Evolutionary conservation across 2,888 invertebrate species (phyloP), one percentile per base, ranked within the genome.

Genomic region (Byasa hedistus): DNA sequence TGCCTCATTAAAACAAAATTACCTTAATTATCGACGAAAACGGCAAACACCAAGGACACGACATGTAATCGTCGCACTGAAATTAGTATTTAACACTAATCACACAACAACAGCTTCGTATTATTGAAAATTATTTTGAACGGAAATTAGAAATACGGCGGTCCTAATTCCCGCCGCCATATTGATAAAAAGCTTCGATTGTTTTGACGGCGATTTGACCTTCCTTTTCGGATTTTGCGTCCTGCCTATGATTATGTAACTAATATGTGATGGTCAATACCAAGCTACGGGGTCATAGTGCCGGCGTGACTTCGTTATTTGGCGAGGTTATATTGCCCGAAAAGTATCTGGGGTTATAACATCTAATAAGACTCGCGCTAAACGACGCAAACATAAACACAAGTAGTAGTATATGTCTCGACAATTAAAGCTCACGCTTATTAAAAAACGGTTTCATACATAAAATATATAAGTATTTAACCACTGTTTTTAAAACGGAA

Each of bases 181-280:
- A 83, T 91, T 91, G 87, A 79, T 81, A 82, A 79, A 81, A 84
- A 81, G 78, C 79, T 85, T 86, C 87, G 88, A 89, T 90, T 92
- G 92, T 92, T 92, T 86, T 91, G 91, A 91, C 91, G 88, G 91
- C 84, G 75, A 82, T 80, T 83, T 87, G 87, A 89, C 88, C 90
- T 89, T 89, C 86, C 81, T 74, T 74, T 76, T 77, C 74, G 73
- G 83, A 86, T 85, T 84, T 86, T 87, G 86, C 86, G 89, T 86
- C 86, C 86, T 82, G 85, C 82, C 83, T 81, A 77, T 71, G 79
- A 77, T 81, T 80, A 85, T 66, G 74, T 82, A 79, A 80, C 84
- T 73, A 81, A 88, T 82, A 75, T 77, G 64, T 68, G 79, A 75
- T 76, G 83, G 79, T 77, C 76, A 70, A 74, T 72, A 69, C 66